Evolutionary conservation across 2,888 invertebrate genomes (phyloP).

Genomic region (Epinotia ramella): DNA sequence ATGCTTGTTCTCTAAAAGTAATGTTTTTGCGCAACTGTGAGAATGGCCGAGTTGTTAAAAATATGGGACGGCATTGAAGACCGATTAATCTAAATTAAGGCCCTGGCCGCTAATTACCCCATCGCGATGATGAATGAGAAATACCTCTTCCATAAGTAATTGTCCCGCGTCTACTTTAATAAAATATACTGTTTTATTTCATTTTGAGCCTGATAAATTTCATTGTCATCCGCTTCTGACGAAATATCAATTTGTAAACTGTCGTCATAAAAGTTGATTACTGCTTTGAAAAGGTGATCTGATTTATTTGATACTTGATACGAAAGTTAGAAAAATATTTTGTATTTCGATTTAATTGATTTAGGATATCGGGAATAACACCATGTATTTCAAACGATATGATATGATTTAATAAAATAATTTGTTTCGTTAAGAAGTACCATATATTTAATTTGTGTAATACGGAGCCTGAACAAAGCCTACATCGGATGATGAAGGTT

Average conservation of each 20-base stretch:
- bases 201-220: constrained; percentile 38
- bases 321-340: too few relatives aligned
- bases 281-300: not conserved
- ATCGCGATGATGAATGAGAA: constrained; percentile 48
- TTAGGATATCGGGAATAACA: too few relatives aligned
- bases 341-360: too few relatives aligned
- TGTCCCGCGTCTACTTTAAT: constrained; percentile 46
- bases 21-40: not conserved
- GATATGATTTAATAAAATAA: too few relatives aligned
- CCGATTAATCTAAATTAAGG: constrained; percentile 50
- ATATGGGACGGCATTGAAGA: constrained; percentile 28
- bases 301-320: not conserved
- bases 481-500: too few relatives aligned
- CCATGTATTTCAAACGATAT: too few relatives aligned
- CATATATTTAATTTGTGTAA: too few relatives aligned
- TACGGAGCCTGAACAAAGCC: too few relatives aligned
- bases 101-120: constrained; percentile 50
- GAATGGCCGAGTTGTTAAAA: not conserved
- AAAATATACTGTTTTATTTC: constrained; percentile 45
- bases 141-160: constrained; percentile 41
- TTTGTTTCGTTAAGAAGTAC: too few relatives aligned
- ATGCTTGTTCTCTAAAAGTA: not conserved
- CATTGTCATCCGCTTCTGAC: constrained; percentile 17
- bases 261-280: constrained; percentile 19
- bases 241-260: constrained; percentile 34